Conservation (phyloP, 2,113 vertebrate genomes). For the Macroglossus sobrinus region DNA sequence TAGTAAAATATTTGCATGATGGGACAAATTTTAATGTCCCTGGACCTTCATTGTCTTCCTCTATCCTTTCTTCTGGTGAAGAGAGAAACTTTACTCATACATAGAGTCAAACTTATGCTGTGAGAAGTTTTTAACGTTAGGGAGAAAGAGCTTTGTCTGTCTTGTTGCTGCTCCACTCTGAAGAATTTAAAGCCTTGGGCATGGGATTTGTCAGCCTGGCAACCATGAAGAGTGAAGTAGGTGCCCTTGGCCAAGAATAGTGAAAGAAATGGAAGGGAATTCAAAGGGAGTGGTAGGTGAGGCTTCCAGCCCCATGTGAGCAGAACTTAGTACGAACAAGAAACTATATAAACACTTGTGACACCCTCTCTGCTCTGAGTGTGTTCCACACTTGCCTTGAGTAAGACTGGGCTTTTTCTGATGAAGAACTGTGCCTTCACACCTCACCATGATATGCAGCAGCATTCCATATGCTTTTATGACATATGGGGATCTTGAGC, state of each 20-base stretch:
- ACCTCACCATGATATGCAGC: not conserved
- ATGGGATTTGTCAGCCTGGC: not conserved
- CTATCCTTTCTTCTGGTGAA: not conserved
- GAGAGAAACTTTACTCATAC: not conserved
- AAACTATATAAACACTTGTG: not conserved
- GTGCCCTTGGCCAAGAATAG: not conserved
- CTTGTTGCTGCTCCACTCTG: not conserved
- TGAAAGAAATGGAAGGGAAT: not conserved
- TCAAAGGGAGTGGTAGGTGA: not conserved
- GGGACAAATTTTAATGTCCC: not conserved
- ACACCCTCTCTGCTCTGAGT: not conserved
- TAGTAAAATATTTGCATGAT: not conserved
- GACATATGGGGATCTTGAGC: not conserved
- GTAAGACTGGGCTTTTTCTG: not conserved
- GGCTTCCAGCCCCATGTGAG: not conserved
- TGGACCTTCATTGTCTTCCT: not conserved
- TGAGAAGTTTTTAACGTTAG: not conserved
- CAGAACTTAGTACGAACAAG: not conserved
- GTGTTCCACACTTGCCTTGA: not conserved
- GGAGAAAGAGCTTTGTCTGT: not conserved
- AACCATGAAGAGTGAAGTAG: not conserved
- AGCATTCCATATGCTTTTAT: not conserved
- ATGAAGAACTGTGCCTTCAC: not conserved
- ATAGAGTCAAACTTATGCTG: not conserved
- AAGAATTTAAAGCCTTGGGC: not conserved